phyloP scores from a whole-genome alignment of 2,113 vertebrate genomes.

The Pangasianodon hypophthalmus region DNA sequence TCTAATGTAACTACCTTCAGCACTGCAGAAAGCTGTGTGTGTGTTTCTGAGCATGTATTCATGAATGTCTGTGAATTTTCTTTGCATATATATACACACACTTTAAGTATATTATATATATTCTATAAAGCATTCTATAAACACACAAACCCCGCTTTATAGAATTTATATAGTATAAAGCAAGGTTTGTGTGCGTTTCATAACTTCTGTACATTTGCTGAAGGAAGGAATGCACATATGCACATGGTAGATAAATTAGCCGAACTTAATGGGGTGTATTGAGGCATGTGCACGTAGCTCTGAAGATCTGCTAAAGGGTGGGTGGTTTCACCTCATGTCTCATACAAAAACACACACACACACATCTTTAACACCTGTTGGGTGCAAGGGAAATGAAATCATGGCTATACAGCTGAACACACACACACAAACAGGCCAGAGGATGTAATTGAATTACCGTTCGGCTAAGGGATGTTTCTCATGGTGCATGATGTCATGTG shows the following conservation, averaged over 20 bases:
- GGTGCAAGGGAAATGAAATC: constrained; percentile 41
- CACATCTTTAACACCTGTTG: constrained; percentile 37
- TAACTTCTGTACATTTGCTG: neutral
- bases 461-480: constrained; percentile 15
- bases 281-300: neutral
- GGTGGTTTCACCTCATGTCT: neutral
- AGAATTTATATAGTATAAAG: too few relatives aligned
- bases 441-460: constrained; percentile 42
- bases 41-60: neutral
- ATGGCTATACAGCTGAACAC: constrained; percentile 40
- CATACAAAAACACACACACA: neutral
- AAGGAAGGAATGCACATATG: neutral
- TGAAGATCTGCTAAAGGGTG: neutral
- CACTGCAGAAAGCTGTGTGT: neutral
- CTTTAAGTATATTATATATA: too few relatives aligned
- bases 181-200: too few relatives aligned
- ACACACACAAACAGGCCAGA: constrained; percentile 34
- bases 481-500: neutral
- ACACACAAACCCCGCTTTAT: too few relatives aligned
- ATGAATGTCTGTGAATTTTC: too few relatives aligned
- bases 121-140: too few relatives aligned
- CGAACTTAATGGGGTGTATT: neutral
- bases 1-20: neutral
- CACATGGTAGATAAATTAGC: neutral
- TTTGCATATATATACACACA: too few relatives aligned